Conservation (phyloP, 1,140 invertebrate species). For the Cotesia glomerata region DNA sequence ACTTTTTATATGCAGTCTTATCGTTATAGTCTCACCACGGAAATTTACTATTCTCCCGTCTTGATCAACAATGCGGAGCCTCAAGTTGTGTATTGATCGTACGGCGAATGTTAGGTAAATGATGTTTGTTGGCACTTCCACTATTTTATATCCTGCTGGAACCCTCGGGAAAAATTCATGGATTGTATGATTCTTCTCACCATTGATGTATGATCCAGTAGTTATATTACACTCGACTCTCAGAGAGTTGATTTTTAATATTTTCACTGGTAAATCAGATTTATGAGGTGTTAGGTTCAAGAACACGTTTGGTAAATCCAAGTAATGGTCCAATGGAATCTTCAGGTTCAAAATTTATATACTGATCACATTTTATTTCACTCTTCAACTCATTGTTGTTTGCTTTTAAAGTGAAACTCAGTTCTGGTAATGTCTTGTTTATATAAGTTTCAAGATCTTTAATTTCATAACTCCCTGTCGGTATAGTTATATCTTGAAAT, state of each 20-base stretch:
- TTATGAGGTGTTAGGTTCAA: too few relatives aligned
- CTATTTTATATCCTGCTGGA: background rate
- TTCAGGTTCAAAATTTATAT: too few relatives aligned
- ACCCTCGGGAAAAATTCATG: background rate
- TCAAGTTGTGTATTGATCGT: background rate
- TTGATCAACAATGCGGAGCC: background rate
- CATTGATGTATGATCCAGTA: background rate
- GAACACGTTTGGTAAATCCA: too few relatives aligned
- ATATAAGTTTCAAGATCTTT: too few relatives aligned
- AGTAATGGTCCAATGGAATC: too few relatives aligned
- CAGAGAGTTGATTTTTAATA: background rate
- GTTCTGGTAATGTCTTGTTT: conserved; percentile 3
- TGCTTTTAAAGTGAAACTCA: background rate
- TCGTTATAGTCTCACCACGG: too few relatives aligned
- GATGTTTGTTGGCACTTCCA: background rate
- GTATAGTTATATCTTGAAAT: conserved; percentile 36
- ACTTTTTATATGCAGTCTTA: too few relatives aligned
- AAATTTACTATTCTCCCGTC: background rate
- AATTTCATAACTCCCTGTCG: conserved; percentile 48
- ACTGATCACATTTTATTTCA: background rate
- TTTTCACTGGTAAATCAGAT: too few relatives aligned
- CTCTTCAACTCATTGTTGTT: background rate
- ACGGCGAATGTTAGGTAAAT: background rate
- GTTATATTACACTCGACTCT: background rate
- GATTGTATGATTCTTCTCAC: background rate